Conservation (phyloP, 2,797 vertebrate species). For the Simalia tracyae region DNA sequence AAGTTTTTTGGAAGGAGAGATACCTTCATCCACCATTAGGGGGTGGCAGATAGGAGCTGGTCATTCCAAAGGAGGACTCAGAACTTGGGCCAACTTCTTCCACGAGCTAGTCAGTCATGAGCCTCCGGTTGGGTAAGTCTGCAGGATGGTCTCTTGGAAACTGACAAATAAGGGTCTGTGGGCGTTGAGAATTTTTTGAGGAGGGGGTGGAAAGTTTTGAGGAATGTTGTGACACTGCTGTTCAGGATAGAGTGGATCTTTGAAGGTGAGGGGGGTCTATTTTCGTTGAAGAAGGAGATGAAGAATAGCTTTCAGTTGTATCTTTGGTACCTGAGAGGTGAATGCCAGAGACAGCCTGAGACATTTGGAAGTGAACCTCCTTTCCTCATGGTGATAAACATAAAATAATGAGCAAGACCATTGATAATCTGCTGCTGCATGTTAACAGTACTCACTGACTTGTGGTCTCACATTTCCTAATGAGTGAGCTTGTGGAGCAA, state of each 20-base stretch:
- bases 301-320: background rate
- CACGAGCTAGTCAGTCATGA: background rate
- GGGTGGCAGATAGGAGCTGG: constrained; percentile 5
- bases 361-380: background rate
- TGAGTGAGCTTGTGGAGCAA: background rate
- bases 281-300: background rate
- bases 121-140: constrained; percentile 7
- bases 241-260: background rate
- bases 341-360: background rate
- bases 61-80: background rate
- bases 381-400: background rate
- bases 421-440: background rate
- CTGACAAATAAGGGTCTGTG: background rate
- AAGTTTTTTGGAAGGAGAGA: background rate
- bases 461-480: background rate
- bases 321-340: background rate
- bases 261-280: background rate
- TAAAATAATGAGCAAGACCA: background rate
- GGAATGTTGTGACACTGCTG: background rate
- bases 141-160: background rate
- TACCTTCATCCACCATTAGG: constrained; percentile 13
- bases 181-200: background rate
- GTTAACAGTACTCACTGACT: background rate
- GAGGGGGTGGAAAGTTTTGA: background rate
- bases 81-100: background rate